Base-by-base conservation (phyloP, 30 jellyfish, hydroid and myxozoan genomes). In the Rhopilema esculentum region DNA sequence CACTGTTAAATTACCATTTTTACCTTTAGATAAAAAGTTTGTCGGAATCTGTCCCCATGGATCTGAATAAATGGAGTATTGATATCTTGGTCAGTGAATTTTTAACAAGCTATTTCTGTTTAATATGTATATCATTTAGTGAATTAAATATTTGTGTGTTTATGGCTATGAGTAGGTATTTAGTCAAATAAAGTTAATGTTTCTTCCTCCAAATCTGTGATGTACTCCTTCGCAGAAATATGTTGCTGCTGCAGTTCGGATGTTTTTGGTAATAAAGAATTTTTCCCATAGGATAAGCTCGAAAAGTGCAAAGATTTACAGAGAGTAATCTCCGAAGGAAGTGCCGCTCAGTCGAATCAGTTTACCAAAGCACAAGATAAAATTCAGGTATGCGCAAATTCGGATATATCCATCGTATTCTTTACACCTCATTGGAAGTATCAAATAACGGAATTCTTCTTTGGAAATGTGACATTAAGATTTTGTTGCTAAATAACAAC, bases 41-140 rank as follows among this genome's bases (percentile, higher is more conserved):
- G 23, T 75, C 94, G 19, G 94, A 85, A 17, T 27, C 94, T 8
- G 69, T 70, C 20, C 80, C 66, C n/a, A 51, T 74, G 27, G 94
- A 85, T 66, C 83, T 87, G 8, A 85, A 85, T 82, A 85, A 66
- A 49, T 74, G 71, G 94, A 85, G 94, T 75, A 26, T 52, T 20
- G 94, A 85, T 16, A 85, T 85, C 4, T 30, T 73, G 84, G 94
- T 85, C 31, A 63, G 88, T n/a, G 67, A 0, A 28, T 17, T 12
- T 0, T n/a, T 51, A 40, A n/a, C n/a, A n/a, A n/a, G n/a, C n/a
- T n/a, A n/a, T n/a, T n/a, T n/a, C 57, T 40, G 57, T 40, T 40
- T 40, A 2, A 40, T 40, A 40, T 2, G 12, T 2, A 12, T 40
- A 40, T 40, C 6, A 6, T 40, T 40, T 40, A 12, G 57, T 2